Conservation (phyloP, 2,888 invertebrate species). For the Podabrus alpinus region DNA sequence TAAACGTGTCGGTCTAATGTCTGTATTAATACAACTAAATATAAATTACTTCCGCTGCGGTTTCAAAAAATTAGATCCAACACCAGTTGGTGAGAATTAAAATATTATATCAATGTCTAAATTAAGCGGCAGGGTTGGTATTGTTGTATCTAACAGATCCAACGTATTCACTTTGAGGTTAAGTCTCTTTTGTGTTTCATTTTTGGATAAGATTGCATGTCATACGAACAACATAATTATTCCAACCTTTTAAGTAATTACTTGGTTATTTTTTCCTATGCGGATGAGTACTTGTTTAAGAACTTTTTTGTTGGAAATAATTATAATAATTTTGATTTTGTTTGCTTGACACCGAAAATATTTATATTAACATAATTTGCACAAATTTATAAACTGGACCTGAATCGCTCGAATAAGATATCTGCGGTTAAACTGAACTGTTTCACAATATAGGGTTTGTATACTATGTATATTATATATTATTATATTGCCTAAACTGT, state of each 20-base stretch:
- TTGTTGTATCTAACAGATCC: neutral
- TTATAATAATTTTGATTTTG: too few species aligned
- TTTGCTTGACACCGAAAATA: too few species aligned
- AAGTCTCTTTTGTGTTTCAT: slow-evolving; percentile 12
- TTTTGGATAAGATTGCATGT: slow-evolving; percentile 9
- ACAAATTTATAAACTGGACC: too few species aligned
- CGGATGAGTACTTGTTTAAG: too few species aligned
- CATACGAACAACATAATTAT: neutral
- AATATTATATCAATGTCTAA: slow-evolving; percentile 36
- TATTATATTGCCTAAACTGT: too few species aligned
- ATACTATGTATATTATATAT: too few species aligned
- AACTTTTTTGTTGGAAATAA: too few species aligned
- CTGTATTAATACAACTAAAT: slow-evolving; percentile 36
- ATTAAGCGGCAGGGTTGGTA: slow-evolving; percentile 18
- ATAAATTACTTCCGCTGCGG: slow-evolving; percentile 35
- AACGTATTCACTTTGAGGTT: slow-evolving; percentile 10
- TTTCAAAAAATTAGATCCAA: slow-evolving; percentile 26
- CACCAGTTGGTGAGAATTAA: slow-evolving; percentile 33
- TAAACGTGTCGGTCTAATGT: slow-evolving; percentile 28
- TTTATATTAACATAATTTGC: too few species aligned
- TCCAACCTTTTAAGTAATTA: neutral
- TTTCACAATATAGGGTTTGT: too few species aligned
- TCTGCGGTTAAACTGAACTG: too few species aligned
- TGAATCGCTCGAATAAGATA: too few species aligned
- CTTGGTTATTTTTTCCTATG: too few species aligned